Percentiles rank a stretch among this genome's conserved stretches.
phyloP scores from a whole-genome alignment of 1,140 invertebrate species.

The Thaumetopoea pityocampa region DNA sequence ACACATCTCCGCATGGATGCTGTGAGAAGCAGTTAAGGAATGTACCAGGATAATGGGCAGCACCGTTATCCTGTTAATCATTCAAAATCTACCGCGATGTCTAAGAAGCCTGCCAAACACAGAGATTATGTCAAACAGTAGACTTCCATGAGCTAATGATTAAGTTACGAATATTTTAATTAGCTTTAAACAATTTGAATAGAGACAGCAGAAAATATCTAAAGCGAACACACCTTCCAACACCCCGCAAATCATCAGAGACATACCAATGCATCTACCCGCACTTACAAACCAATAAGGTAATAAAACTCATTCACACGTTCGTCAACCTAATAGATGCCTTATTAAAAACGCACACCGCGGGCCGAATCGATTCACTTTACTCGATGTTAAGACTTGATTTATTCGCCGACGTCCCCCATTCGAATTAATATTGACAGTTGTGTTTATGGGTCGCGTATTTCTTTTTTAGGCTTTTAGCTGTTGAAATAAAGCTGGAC shows the following conservation, averaged over 20 bases:
- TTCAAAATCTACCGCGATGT: no score
- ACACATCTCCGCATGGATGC: no score
- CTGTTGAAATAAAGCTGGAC: no score
- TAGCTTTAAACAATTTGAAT: no score
- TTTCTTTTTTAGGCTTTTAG: no score
- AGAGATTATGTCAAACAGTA: no score
- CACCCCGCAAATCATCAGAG: slow-evolving; percentile 59
- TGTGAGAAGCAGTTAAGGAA: no score
- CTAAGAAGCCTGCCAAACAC: no score
- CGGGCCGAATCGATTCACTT: slow-evolving; percentile 46
- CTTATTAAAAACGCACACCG: slow-evolving; percentile 61
- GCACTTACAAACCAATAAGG: slow-evolving; percentile 51
- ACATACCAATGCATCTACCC: slow-evolving; percentile 49
- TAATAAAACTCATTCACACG: slow-evolving; percentile 72
- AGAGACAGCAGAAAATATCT: background rate
- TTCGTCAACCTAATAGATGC: slow-evolving; percentile 64
- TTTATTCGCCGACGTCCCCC: slow-evolving; percentile 48
- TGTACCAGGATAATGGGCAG: no score
- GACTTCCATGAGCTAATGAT: no score
- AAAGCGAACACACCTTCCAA: slow-evolving; percentile 3
- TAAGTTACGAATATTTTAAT: no score
- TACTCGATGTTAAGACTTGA: slow-evolving; percentile 39
- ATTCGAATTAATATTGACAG: slow-evolving; percentile 55
- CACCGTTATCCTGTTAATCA: no score
- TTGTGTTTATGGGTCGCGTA: slow-evolving; percentile 37